phyloP scores from a whole-genome alignment of 2,888 invertebrate species.

The Xanthia togata region DNA sequence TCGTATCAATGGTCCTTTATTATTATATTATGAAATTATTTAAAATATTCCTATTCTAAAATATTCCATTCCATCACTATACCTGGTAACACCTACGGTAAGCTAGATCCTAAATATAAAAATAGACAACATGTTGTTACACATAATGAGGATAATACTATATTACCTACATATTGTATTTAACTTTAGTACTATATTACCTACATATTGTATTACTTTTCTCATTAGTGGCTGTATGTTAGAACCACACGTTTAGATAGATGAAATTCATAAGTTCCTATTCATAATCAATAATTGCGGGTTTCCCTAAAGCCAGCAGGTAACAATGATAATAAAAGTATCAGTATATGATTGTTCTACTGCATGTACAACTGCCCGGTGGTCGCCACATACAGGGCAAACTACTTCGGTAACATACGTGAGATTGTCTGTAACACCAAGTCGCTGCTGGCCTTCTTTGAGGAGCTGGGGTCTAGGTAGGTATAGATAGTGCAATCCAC shows the following conservation, averaged over 20 bases:
- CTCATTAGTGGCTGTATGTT: slow-evolving; percentile 10
- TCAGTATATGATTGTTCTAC: neutral
- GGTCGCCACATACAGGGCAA: too few species aligned
- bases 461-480: too few species aligned
- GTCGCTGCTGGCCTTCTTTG: too few species aligned
- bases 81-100: slow-evolving; percentile 9
- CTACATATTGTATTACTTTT: slow-evolving; percentile 10
- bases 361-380: neutral
- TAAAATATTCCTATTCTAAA: slow-evolving; percentile 1
- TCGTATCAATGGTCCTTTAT: neutral
- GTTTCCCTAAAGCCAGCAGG: slow-evolving; percentile 10
- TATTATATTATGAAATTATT: too few species aligned
- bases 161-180: slow-evolving; percentile 10
- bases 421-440: too few species aligned
- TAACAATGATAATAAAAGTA: neutral
- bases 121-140: slow-evolving; percentile 26
- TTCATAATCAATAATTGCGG: neutral
- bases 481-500: too few species aligned
- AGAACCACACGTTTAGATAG: slow-evolving; percentile 3
- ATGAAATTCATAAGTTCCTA: slow-evolving; percentile 17
- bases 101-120: slow-evolving; percentile 9
- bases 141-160: slow-evolving; percentile 8
- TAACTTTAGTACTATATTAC: slow-evolving; percentile 7
- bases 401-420: too few species aligned
- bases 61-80: neutral